Evolutionary conservation across 2,888 invertebrate genomes (phyloP), one percentile per base, ranked within the genome.

Genomic region (Nomada fucata): DNA sequence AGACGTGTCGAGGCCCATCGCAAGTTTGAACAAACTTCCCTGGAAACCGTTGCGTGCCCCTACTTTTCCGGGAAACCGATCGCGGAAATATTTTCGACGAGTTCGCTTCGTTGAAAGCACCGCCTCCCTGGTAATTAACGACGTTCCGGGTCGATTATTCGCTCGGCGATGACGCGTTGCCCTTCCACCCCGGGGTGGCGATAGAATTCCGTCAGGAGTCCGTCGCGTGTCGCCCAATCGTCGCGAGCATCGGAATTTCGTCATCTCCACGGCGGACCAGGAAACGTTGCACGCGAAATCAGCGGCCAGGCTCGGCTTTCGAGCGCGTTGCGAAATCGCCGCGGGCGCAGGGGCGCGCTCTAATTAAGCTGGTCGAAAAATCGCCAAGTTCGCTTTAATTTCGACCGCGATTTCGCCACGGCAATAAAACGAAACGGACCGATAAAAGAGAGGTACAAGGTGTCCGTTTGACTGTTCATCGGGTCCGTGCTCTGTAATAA

Each of bases 401-500:
- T 84, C 79, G 80, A 69, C 71, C 86, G 83, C 72, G 83, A 82
- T 88, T 88, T 88, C 79, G 82, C 85, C 82, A 84, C 67, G 86
- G 90, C 82, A 87, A 88, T 90, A 89, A 91, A 91, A 85, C 85
- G 85, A 86, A 90, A 90, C 88, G 88, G 84, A 83, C 86, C 89
- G 89, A 91, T 91, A 90, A 91, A 91, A 86, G 85, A 86, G 84
- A 72, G 84, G 85, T 78, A 76, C 53, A 72, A 91, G 88, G 89
- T 90, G 91, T 91, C 89, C 90, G 89, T 91, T 90, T 88, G 90
- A 91, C 90, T 88, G 90, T 91, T 90, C 88, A 86, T 91, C 85
- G 86, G 57, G 76, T 42, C 64, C 75, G 89, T 85, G 85, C 87
- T 90, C 91, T 90, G 89, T 91, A 91, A 91, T 91, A 91, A 91